Evolutionary conservation across 2,797 vertebrate genomes (phyloP).

Genomic region (Peromyscus aztecus): DNA sequence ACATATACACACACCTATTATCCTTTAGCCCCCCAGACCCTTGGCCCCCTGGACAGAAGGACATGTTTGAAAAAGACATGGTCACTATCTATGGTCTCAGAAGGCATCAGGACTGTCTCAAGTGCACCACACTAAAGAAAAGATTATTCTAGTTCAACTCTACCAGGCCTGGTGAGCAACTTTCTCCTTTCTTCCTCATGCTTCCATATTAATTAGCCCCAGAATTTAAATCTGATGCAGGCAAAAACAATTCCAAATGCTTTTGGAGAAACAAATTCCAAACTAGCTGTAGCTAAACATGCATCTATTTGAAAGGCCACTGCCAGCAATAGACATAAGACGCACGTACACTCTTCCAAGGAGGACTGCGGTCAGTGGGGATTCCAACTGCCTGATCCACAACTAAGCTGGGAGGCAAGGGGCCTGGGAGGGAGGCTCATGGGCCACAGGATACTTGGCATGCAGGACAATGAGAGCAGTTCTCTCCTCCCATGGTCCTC

Average conservation of each 20-base stretch:
- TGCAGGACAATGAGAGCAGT: not conserved
- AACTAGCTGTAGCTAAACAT: slow-evolving; percentile 79
- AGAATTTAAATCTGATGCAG: slow-evolving; percentile 80
- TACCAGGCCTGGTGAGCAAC: slow-evolving; percentile 54
- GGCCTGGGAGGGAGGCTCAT: not conserved
- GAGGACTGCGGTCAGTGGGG: not conserved
- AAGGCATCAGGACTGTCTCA: not conserved
- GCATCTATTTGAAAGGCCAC: slow-evolving; percentile 72
- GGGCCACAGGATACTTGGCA: not conserved
- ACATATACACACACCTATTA: not conserved
- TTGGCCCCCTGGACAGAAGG: not conserved
- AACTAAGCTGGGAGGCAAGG: not conserved
- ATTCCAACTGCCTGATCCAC: slow-evolving; percentile 24
- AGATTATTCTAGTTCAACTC: slow-evolving; percentile 66
- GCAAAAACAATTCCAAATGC: slow-evolving; percentile 82
- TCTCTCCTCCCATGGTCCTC: not conserved
- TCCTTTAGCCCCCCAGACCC: slow-evolving; percentile 12
- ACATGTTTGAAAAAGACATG: not conserved
- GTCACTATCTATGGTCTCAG: not conserved
- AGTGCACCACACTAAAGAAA: not conserved
- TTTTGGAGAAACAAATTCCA: slow-evolving; percentile 81
- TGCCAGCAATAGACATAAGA: not conserved
- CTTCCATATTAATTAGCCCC: slow-evolving; percentile 77
- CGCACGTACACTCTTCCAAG: not conserved
- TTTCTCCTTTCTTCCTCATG: slow-evolving; percentile 73